phyloP scores from a whole-genome alignment of 2,888 invertebrate species.

The Idaea aversata region DNA sequence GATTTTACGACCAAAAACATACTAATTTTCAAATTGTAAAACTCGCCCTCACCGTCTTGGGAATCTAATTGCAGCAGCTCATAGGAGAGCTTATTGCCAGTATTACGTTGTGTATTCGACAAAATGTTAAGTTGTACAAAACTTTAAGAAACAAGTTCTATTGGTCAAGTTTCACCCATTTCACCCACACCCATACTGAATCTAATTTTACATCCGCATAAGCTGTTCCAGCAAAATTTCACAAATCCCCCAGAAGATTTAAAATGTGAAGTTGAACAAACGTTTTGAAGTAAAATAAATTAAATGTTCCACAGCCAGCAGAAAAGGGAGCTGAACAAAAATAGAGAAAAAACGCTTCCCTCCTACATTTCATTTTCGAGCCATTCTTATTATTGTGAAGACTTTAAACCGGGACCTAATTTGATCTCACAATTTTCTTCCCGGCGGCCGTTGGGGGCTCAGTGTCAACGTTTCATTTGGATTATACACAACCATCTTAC shows the following conservation, averaged over 20 bases:
- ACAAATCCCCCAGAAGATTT: conserved; percentile 1
- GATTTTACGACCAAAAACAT: too few relatives aligned
- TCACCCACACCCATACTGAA: not conserved
- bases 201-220: not conserved
- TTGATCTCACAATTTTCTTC: conserved; percentile 73
- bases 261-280: conserved; percentile 14
- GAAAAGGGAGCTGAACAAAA: conserved; percentile 16
- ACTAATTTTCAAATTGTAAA: too few relatives aligned
- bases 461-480: conserved; percentile 74
- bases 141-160: not conserved
- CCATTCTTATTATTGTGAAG: conserved; percentile 61
- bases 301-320: conserved; percentile 22
- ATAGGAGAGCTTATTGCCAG: too few relatives aligned
- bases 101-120: too few relatives aligned
- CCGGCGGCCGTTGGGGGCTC: conserved; percentile 58
- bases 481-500: conserved; percentile 53
- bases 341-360: conserved; percentile 32
- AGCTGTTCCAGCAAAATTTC: conserved; percentile 2
- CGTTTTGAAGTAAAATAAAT: conserved; percentile 23
- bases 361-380: conserved; percentile 52
- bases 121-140: not conserved
- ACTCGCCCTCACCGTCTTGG: too few relatives aligned
- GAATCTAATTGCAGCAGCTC: too few relatives aligned
- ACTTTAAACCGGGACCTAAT: conserved; percentile 65
- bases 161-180: not conserved